Conservation (phyloP, 2,113 vertebrate species). For the Saguinus imperator region DNA sequence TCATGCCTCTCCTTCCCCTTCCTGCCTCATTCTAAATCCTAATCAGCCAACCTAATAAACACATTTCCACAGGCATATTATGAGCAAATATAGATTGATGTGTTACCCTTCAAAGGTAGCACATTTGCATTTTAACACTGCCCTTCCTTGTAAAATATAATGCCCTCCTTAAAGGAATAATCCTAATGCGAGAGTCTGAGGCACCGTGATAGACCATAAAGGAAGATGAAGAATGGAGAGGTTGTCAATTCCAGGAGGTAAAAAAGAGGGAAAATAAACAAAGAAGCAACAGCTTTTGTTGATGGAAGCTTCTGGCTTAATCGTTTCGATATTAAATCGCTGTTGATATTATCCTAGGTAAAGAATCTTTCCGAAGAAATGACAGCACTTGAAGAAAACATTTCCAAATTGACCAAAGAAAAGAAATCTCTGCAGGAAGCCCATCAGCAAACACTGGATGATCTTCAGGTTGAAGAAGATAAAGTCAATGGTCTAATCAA, state of each 20-base stretch:
- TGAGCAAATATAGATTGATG: neutral
- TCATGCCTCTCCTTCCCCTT: neutral
- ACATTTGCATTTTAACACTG: neutral
- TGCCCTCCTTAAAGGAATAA: neutral
- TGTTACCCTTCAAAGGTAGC: neutral
- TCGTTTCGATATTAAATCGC: neutral
- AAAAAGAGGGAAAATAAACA: neutral
- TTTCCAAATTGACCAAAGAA: conserved; percentile 89
- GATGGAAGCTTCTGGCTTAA: neutral
- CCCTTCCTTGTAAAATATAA: neutral
- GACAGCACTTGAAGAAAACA: conserved; percentile 87
- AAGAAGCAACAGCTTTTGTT: neutral
- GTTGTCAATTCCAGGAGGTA: neutral
- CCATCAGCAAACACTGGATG: conserved; percentile 88
- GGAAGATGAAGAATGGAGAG: neutral
- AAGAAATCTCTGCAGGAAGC: conserved; percentile 89
- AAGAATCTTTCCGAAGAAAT: conserved; percentile 91
- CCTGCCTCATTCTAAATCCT: neutral
- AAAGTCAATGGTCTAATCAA: conserved; percentile 88
- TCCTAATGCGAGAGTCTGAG: neutral
- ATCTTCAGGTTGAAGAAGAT: conserved; percentile 89
- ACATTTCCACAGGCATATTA: neutral
- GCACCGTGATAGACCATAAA: neutral
- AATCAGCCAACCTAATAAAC: neutral
- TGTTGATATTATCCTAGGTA: conserved; percentile 79